Base-by-base conservation (phyloP, 2,888 invertebrate genomes). In the Elgonia sp. region DNA sequence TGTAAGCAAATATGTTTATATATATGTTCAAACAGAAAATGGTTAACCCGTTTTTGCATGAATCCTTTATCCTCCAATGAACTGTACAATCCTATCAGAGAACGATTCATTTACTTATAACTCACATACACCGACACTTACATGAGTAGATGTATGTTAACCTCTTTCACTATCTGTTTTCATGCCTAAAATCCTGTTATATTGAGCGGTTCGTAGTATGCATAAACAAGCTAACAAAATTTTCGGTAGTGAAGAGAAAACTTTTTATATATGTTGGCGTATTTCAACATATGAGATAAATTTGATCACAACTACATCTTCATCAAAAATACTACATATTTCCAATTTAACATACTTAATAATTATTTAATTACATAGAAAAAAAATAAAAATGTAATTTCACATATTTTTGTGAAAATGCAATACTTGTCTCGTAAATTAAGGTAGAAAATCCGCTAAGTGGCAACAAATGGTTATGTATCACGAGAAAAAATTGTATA, bases 91-190 rank as follows among this genome's bases (percentile, higher is more conserved):
- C 62, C 60, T 60, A 86, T 81, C 80, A 80, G 65, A 79, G 60
- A 70, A 62, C 70, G 73, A 85, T 85, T 80, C 69, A 80, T 80
- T 80, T 85, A 62, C 75, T 80, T 75, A 81, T 75, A 85, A 80
- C 73, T 75, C 70, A 39, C 39, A 39, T 46, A 76, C 65, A 55
- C 37, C 62, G 76, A 70, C 76, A 75, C 75, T 39, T 53, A 63
- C 82, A 65, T 16, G 29, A 37, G 72, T 80, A 50, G 39, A 85
- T 67, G 79, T 85, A 70, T 76, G 81, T 65, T 76, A 86, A 86
- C 85, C 80, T 86, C 85, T 86, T 81, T 86, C 85, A 75, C 67
- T 86, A 86, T 86, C 81, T 76, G 81, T 86, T 80, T 86, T 86
- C 85, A 81, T 69, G 85, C 81, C 80, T 80, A 80, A 86, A 86